Conservation (phyloP, 2,888 invertebrate genomes). For the Cheilosia variabilis region DNA sequence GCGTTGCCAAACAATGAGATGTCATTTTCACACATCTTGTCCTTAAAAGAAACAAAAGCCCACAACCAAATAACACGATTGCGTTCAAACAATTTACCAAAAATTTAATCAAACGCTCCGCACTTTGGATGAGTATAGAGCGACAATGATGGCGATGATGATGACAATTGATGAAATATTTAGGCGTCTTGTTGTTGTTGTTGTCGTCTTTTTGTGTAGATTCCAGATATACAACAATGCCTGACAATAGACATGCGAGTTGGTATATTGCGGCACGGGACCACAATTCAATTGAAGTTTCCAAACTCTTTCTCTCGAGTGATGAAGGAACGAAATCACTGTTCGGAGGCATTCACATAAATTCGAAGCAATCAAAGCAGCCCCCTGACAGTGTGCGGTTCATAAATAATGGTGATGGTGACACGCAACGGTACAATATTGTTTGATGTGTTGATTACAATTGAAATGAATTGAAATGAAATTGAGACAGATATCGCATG, state of each 20-base stretch:
- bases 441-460: constrained; percentile 67
- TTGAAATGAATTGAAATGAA: constrained; percentile 59
- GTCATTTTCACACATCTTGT: constrained; percentile 52
- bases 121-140: constrained; percentile 21
- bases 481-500: constrained; percentile 43
- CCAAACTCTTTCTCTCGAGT: constrained; percentile 59
- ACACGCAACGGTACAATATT: constrained; percentile 1
- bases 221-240: constrained; percentile 39
- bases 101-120: constrained; percentile 68
- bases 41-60: not conserved
- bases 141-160: constrained; percentile 41
- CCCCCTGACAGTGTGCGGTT: constrained; percentile 30
- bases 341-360: constrained; percentile 12
- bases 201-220: constrained; percentile 25
- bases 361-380: constrained; percentile 49
- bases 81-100: constrained; percentile 71
- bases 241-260: constrained; percentile 38
- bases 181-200: constrained; percentile 18
- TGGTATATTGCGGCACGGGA: constrained; percentile 64
- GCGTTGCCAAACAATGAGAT: constrained; percentile 47
- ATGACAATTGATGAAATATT: constrained; percentile 48
- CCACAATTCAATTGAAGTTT: constrained; percentile 73
- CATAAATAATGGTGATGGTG: constrained; percentile 34
- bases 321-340: constrained; percentile 62
- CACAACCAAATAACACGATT: constrained; percentile 59